Evolutionary conservation across 2,797 vertebrate species (phyloP), one percentile per base, ranked within the genome.

Genomic region (Astyanax mexicanus): DNA sequence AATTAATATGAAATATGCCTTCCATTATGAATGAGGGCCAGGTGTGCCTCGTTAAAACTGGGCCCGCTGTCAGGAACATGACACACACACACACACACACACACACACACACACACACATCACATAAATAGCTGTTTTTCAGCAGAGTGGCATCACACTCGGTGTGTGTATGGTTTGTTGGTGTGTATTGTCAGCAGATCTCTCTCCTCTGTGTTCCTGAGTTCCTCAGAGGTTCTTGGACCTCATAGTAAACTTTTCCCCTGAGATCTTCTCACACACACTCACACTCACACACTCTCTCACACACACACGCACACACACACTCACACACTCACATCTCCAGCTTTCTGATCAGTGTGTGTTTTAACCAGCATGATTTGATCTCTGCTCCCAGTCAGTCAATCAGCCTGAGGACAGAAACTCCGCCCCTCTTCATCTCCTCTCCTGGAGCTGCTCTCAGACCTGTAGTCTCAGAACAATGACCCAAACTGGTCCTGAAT

Each of bases 11-110:
- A 91, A 89, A 91, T 90, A 87, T 85, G 83, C 83, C 84, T 88
- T 93, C 82, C 75, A 91, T 92, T 90, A 89, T 93, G 86, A 89
- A 93, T 90, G 89, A 92, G 86, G 88, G 80, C 89, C 92, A 93
- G 90, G 90, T 91, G 92, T 82, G 85, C 85, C 88, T 93, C 87
- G 90, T 93, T 92, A 91, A 89, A 92, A 86, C 77, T 71, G 72
- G 79, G 87, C 76, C 61, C 60, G 54, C 79, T 81, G 76, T 84
- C 78, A 88, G 73, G 62, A 65, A 69, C 73, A 75, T 75, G 77
- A 82, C 72, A 57, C 44, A 32, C 62, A 79, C 82, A 84, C 78
- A 79, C 71, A 37, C 58, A 72, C 58, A 74, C 60, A 73, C 73
- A 74, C 62, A 77, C 62, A 76, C 74, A 79, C 25, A 64, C 29